Evolutionary conservation across 2,888 invertebrate genomes (phyloP), one percentile per base, ranked within the genome.

Genomic region (Heliconius hortense): DNA sequence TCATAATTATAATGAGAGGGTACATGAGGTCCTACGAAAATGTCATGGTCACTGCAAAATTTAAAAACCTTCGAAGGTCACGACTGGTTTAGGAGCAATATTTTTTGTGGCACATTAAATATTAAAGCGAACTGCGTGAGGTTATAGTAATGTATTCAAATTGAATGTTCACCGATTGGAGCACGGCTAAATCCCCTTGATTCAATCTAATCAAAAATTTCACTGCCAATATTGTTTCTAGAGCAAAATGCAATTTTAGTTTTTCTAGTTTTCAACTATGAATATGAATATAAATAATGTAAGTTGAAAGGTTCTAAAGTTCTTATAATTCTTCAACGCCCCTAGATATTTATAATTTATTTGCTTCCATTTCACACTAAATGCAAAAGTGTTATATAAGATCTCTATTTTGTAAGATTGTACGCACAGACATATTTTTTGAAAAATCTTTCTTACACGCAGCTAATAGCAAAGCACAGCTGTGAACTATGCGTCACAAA

Each of bases 31-130:
- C 77, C 71, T 77, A 77, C 70, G 75, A 73, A 85, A 85, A 85
- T 85, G 86, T 85, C 85, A 85, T 63, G 85, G 84, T 74, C 85
- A 79, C 26, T 80, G 81, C 82, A 79, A 81, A 81, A 79, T 79
- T 77, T 76, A 74, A 79, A 48, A 79, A 80, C 78, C 79, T 79
- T 73, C 76, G 78, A 77, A 79, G 77, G 74, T 76, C 70, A 78
- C 62, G 73, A 76, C 77, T 75, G 70, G 79, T 75, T 80, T 78
- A 18, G 76, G 60, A 70, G 68, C 70, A 75, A 79, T 74, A 68
- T 79, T 80, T 79, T 81, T 81, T 80, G 70, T 69, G 72, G 63
- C 72, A 43, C 39, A 71, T 60, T 71, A 53, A 72, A 64, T 68
- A 72, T 67, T 75, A 69, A 39, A 69, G 24, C 43, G 72, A 56